phyloP scores from a whole-genome alignment of 2,888 invertebrate species.

The Timema podura region DNA sequence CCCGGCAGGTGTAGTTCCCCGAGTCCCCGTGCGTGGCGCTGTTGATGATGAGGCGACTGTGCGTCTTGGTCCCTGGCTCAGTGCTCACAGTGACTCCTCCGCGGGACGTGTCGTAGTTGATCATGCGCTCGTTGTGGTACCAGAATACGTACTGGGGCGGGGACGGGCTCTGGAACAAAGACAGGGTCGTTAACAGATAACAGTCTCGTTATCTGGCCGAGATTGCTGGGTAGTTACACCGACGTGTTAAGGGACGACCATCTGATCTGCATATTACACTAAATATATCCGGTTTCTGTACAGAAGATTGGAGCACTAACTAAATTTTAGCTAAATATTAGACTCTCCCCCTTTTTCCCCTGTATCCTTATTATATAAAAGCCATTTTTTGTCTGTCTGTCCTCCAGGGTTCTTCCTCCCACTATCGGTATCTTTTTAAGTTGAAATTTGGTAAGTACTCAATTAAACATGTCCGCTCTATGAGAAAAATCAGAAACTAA shows the following conservation, averaged over 20 bases:
- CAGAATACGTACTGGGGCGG: slow-evolving; percentile 48
- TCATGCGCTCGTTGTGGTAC: slow-evolving; percentile 48
- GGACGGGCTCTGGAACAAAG: slow-evolving; percentile 41
- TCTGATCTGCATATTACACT: neutral
- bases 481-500: too few relatives aligned
- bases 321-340: too few relatives aligned
- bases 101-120: slow-evolving; percentile 45
- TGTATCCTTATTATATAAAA: too few relatives aligned
- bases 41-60: slow-evolving; percentile 43
- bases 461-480: too few relatives aligned
- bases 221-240: too few relatives aligned
- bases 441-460: too few relatives aligned
- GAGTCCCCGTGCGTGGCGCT: slow-evolving; percentile 43
- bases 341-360: too few relatives aligned
- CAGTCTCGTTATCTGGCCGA: too few relatives aligned
- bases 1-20: slow-evolving; percentile 43
- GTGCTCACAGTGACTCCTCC: slow-evolving; percentile 43
- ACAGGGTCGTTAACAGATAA: neutral
- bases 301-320: neutral
- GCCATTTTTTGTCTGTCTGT: too few relatives aligned
- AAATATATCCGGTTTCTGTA: neutral
- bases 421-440: too few relatives aligned
- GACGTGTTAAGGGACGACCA: too few relatives aligned
- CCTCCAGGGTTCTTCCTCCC: too few relatives aligned
- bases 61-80: slow-evolving; percentile 43